Percentiles rank a stretch among this genome's conserved stretches.
Evolutionary conservation across 2,113 vertebrate genomes (phyloP).

Genomic region (Oncorhynchus nerka): DNA sequence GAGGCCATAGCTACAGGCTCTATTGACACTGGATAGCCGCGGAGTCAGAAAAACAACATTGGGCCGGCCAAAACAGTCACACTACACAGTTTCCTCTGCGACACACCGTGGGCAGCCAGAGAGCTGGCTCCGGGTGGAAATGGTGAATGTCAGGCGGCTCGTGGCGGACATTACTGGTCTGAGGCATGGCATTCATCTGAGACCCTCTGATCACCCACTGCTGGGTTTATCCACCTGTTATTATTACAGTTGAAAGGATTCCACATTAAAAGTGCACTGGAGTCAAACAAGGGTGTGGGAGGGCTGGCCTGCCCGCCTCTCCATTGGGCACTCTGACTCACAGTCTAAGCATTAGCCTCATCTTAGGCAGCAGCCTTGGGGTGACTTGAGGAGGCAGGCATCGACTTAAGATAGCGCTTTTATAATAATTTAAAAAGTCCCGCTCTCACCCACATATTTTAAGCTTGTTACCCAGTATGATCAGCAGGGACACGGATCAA

Average conservation of each 20-base stretch:
- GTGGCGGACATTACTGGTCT: slow-evolving; percentile 14
- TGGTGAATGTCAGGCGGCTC: slow-evolving; percentile 19
- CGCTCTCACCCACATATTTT: too few relatives aligned
- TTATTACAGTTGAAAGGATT: slow-evolving; percentile 54
- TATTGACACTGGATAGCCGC: not conserved
- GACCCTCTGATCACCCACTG: slow-evolving; percentile 37
- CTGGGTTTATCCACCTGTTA: slow-evolving; percentile 58
- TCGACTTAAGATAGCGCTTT: slow-evolving; percentile 23
- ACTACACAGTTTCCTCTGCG: not conserved
- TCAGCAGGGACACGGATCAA: not conserved
- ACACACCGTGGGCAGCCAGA: not conserved
- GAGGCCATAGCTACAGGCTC: not conserved
- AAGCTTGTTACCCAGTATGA: not conserved
- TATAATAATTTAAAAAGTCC: too few relatives aligned
- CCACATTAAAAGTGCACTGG: slow-evolving; percentile 33
- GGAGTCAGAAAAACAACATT: not conserved
- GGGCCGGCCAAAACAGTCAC: not conserved
- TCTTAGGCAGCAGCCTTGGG: not conserved
- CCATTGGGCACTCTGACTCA: slow-evolving; percentile 53
- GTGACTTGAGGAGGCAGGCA: slow-evolving; percentile 12
- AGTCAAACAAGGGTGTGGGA: slow-evolving; percentile 8
- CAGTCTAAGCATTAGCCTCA: slow-evolving; percentile 54
- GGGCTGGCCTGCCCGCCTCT: slow-evolving; percentile 21
- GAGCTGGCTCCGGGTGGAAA: slow-evolving; percentile 23
- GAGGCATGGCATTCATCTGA: slow-evolving; percentile 26